A percentile compares a stretch with the other conserved stretches of the same genome.
These are phyloP conservation scores for Melikaiella ostensackeni DNA, from an alignment of 2,888 invertebrate genomes.

Conservation along the genomic window DNA sequence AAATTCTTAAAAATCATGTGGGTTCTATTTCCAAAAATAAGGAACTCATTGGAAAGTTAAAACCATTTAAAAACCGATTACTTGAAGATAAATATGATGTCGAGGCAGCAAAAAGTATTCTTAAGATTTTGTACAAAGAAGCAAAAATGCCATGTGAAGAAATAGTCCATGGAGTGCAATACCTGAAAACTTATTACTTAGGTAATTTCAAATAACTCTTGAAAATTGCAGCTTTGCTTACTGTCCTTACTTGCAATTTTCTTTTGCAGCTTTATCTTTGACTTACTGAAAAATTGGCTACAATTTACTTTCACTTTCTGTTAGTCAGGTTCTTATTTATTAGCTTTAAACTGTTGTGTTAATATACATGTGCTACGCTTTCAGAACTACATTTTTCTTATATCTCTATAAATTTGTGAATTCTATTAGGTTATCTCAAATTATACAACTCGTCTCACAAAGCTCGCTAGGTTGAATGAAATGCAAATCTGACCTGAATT, in stretches of 20 bases:
- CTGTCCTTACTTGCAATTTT: background rate
- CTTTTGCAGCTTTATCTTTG: background rate
- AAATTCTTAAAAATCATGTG: conserved; percentile 68
- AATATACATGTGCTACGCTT: conserved; percentile 17
- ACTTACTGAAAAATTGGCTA: conserved; percentile 6
- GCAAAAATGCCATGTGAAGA: conserved; percentile 73
- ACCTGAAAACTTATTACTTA: conserved; percentile 74
- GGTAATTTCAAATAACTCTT: conserved; percentile 71
- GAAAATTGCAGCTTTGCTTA: background rate
- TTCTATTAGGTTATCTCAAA: conserved; percentile 23
- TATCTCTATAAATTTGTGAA: conserved; percentile 20
- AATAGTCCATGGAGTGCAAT: conserved; percentile 72
- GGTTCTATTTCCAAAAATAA: conserved; percentile 70
- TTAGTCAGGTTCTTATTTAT: background rate
- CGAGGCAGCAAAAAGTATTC: conserved; percentile 69
- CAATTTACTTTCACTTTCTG: background rate
- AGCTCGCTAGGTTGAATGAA: conserved; percentile 32
- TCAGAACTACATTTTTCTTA: background rate
- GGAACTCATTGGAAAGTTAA: conserved; percentile 66
- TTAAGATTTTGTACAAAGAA: conserved; percentile 66
- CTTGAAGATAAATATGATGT: conserved; percentile 72
- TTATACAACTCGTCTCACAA: conserved; percentile 27
- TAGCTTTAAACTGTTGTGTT: background rate
- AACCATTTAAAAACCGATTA: conserved; percentile 68
- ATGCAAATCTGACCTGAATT: conserved; percentile 19